These are phyloP conservation scores for Emydura subglobosa DNA, from an alignment of 2,113 vertebrate genomes.

Conservation along the genomic window DNA sequence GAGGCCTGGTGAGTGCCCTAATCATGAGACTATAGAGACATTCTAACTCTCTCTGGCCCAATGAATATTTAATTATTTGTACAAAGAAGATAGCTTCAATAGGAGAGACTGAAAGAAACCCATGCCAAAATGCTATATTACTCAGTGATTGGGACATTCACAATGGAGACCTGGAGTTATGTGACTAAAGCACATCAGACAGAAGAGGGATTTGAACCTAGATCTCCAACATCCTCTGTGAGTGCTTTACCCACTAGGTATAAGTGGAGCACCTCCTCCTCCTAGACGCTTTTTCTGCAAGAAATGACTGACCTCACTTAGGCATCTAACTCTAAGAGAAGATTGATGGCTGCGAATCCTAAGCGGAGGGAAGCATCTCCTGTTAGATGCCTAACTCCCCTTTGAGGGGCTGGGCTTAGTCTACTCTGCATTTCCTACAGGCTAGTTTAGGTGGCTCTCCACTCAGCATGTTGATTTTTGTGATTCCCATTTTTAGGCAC, in stretches of 20 bases:
- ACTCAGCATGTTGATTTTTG: not conserved
- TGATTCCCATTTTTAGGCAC: not conserved
- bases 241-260: not conserved
- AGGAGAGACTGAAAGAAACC: too few relatives aligned
- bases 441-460: not conserved
- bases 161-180: not conserved
- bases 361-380: too few relatives aligned
- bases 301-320: not conserved
- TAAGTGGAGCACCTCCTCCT: not conserved
- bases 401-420: not conserved
- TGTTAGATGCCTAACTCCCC: not conserved
- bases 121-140: not conserved
- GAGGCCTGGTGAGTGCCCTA: not conserved
- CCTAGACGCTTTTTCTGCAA: not conserved
- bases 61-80: not conserved
- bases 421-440: not conserved
- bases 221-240: not conserved
- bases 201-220: not conserved
- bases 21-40: not conserved
- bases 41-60: not conserved
- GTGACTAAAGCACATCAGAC: not conserved
- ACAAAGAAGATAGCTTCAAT: not conserved
- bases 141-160: not conserved
- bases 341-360: not conserved
- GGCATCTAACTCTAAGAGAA: not conserved